These are phyloP conservation scores for Apteryx owenii DNA, from an alignment of 2,113 vertebrate species.

Conservation along the genomic window DNA sequence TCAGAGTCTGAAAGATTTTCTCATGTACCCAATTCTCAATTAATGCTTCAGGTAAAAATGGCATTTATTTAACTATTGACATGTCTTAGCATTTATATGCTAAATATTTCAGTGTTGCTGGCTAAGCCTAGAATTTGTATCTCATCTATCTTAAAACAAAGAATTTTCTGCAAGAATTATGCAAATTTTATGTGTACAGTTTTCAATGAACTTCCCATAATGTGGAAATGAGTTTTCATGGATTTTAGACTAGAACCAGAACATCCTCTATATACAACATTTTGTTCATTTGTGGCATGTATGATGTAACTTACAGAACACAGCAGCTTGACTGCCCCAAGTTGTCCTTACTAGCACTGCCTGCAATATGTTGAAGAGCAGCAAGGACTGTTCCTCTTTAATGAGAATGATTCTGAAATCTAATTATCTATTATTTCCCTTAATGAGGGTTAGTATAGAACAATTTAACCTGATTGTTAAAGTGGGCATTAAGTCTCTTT, in stretches of 20 bases:
- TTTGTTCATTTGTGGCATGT: background rate
- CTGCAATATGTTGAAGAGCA: background rate
- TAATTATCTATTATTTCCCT: background rate
- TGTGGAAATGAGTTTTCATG: background rate
- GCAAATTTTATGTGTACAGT: background rate
- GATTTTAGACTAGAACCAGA: background rate
- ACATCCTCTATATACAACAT: background rate
- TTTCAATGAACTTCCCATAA: background rate
- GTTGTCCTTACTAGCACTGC: background rate
- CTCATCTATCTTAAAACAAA: background rate
- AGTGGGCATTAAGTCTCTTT: background rate
- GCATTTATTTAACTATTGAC: background rate
- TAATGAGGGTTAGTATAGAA: background rate
- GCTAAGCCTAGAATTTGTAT: background rate
- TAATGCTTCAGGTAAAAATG: background rate
- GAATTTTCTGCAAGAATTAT: background rate
- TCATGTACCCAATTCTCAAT: background rate
- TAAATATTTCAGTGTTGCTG: background rate
- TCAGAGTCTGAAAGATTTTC: background rate
- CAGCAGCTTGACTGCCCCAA: background rate
- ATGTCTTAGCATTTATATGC: background rate
- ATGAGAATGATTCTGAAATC: background rate
- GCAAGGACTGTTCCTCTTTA: background rate
- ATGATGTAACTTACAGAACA: background rate
- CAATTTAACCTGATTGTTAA: background rate